Percentiles rank a stretch among this genome's conserved stretches.
phyloP scores from a whole-genome alignment of 2,113 vertebrate species.

The Morone saxatilis region DNA sequence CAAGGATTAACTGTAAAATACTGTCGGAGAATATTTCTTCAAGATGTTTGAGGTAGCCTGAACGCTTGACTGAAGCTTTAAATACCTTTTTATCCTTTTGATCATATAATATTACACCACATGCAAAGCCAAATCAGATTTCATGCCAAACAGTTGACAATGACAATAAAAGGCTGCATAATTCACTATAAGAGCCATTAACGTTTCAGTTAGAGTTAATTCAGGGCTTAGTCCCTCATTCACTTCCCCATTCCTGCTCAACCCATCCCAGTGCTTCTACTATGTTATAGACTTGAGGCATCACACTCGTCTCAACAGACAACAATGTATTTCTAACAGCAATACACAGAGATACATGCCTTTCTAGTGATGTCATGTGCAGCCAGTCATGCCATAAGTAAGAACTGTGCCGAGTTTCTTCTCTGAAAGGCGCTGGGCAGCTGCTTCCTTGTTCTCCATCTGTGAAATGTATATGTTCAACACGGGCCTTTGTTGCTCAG shows the following conservation, averaged over 20 bases:
- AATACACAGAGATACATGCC: conserved; percentile 39
- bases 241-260: not conserved
- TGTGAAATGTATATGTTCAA: conserved; percentile 65
- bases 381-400: conserved; percentile 46
- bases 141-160: conserved; percentile 4
- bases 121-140: conserved; percentile 25
- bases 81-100: not conserved
- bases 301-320: conserved; percentile 15
- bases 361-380: conserved; percentile 66
- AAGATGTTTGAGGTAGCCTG: conserved; percentile 23
- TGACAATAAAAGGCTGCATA: conserved; percentile 6
- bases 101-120: conserved; percentile 28
- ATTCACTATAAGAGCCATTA: conserved; percentile 1
- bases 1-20: conserved; percentile 21
- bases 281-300: conserved; percentile 18
- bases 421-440: conserved; percentile 56
- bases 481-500: conserved; percentile 63
- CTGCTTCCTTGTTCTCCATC: conserved; percentile 67
- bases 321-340: conserved; percentile 43
- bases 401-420: conserved; percentile 32
- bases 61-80: conserved; percentile 10
- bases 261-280: conserved; percentile 19
- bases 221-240: conserved; percentile 18
- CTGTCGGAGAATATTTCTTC: conserved; percentile 15
- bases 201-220: conserved; percentile 19